These are phyloP conservation scores for Phoeniculus purpureus DNA, from an alignment of 2,797 vertebrate species.

Conservation along the genomic window DNA sequence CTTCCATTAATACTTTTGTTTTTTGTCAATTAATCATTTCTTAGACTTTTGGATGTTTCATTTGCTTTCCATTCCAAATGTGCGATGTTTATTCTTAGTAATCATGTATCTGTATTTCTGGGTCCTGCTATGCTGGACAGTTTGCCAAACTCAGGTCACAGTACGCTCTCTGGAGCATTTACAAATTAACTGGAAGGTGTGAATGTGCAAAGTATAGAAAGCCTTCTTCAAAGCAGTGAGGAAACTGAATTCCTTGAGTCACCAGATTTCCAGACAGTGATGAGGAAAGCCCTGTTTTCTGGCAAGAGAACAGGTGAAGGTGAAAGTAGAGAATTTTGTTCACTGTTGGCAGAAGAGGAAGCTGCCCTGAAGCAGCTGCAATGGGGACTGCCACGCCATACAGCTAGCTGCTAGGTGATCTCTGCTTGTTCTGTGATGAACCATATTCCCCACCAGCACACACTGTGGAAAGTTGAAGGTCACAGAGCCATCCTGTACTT, in stretches of 20 bases:
- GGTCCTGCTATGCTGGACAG: background rate
- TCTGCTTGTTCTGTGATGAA: background rate
- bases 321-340: background rate
- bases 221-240: background rate
- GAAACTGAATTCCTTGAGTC: background rate
- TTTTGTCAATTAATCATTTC: background rate
- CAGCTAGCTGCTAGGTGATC: background rate
- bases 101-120: background rate
- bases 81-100: background rate
- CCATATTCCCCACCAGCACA: background rate
- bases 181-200: background rate
- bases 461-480: background rate
- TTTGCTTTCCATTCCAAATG: conserved; percentile 5
- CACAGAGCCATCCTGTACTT: accelerated
- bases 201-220: background rate
- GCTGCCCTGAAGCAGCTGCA: background rate
- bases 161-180: background rate
- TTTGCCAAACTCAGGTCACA: background rate
- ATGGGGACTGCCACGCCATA: background rate
- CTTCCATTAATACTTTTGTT: background rate
- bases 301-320: background rate
- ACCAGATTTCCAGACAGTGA: background rate
- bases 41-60: background rate
- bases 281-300: background rate
- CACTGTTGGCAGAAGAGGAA: background rate